phyloP scores from a whole-genome alignment of 2,113 vertebrate species.

The Takifugu flavidus region DNA sequence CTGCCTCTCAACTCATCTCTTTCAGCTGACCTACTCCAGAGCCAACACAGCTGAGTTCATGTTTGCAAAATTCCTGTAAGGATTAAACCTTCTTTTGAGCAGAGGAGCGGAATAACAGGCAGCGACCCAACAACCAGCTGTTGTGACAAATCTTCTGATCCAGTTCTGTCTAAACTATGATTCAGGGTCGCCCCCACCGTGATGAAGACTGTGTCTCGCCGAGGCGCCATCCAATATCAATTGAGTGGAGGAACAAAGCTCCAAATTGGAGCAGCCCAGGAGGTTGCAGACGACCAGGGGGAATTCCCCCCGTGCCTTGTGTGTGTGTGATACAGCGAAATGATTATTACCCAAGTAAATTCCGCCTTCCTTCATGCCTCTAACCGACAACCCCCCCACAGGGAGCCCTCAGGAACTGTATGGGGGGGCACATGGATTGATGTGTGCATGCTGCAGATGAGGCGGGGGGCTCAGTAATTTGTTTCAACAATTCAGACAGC shows the following conservation, averaged over 20 bases:
- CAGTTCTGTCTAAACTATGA: conserved; percentile 56
- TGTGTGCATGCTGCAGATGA: conserved; percentile 30
- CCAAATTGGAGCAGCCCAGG: conserved; percentile 57
- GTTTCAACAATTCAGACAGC: conserved; percentile 73
- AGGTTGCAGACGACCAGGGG: conserved; percentile 54
- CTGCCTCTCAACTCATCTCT: too few species aligned
- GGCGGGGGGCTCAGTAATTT: conserved; percentile 65
- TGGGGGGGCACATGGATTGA: conserved; percentile 26
- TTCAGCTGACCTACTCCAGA: too few species aligned
- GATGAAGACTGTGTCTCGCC: conserved; percentile 34
- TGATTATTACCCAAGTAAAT: conserved; percentile 76
- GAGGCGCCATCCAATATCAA: conserved; percentile 62
- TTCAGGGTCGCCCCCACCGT: conserved; percentile 43
- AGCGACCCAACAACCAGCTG: conserved; percentile 39
- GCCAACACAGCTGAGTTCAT: too few species aligned
- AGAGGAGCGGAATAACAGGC: conserved; percentile 35
- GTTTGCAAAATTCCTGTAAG: too few species aligned
- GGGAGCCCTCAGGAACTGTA: conserved; percentile 61
- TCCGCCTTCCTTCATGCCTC: conserved; percentile 57
- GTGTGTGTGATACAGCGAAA: conserved; percentile 64
- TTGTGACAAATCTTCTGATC: conserved; percentile 57
- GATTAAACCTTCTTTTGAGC: not conserved
- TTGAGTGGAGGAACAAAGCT: conserved; percentile 60
- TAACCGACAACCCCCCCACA: conserved; percentile 38
- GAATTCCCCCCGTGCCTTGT: conserved; percentile 59